Conservation (phyloP, 2,797 vertebrate species). For the Mus minutoides region DNA sequence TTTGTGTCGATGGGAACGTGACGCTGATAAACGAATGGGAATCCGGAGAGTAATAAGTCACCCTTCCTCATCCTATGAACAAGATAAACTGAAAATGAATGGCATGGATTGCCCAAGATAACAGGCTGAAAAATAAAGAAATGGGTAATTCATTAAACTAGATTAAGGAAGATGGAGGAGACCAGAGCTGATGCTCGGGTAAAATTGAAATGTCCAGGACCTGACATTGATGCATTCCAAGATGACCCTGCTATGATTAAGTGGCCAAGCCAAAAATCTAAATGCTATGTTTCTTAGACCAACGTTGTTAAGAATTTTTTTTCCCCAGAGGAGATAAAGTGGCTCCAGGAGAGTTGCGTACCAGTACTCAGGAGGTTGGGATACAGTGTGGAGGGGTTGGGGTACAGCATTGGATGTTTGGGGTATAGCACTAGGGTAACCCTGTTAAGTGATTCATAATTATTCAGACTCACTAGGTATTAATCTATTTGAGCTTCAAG, state of each 20-base stretch:
- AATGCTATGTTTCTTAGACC: constrained; percentile 54
- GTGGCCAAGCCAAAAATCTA: constrained; percentile 29
- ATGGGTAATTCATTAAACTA: constrained; percentile 67
- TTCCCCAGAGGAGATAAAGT: constrained; percentile 32
- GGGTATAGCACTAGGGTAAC: neutral
- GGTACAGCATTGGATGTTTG: neutral
- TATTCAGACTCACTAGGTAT: neutral
- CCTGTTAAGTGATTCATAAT: neutral
- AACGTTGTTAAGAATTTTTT: constrained; percentile 49
- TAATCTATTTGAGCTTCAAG: neutral
- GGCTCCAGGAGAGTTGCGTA: neutral
- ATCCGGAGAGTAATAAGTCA: neutral
- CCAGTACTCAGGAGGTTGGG: neutral
- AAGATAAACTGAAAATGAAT: constrained; percentile 74
- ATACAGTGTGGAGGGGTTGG: neutral
- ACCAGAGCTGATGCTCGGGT: constrained; percentile 44
- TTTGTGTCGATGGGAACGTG: neutral
- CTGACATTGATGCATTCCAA: constrained; percentile 51
- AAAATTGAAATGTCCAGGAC: constrained; percentile 68
- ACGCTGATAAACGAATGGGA: neutral
- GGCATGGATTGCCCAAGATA: constrained; percentile 44
- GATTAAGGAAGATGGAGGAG: constrained; percentile 68
- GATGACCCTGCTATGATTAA: constrained; percentile 22
- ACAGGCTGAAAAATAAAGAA: constrained; percentile 65
- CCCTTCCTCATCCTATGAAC: constrained; percentile 52